These are phyloP conservation scores for Drosophila grimshawi DNA, from an alignment of 1,140 invertebrate genomes.

Conservation along the genomic window DNA sequence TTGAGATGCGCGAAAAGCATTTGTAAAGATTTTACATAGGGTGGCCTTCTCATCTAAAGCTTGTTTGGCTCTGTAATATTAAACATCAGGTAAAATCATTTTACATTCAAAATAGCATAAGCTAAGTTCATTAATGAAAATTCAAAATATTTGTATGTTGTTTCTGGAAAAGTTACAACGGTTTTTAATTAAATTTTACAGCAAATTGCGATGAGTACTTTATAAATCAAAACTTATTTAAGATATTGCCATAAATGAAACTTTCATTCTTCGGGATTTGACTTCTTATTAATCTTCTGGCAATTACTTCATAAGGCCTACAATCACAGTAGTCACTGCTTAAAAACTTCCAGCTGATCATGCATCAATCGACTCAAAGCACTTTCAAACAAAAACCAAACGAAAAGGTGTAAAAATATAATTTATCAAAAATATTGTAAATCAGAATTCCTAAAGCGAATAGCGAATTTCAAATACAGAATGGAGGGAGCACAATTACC, in stretches of 20 bases:
- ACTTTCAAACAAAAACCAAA: too few species aligned
- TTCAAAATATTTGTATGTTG: background rate
- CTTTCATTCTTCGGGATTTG: too few species aligned
- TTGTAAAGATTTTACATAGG: slow-evolving; percentile 13
- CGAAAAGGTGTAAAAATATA: too few species aligned
- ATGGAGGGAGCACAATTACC: slow-evolving; percentile 11
- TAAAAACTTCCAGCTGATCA: too few species aligned
- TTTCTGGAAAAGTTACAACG: background rate
- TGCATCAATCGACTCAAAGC: too few species aligned
- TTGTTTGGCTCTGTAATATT: background rate
- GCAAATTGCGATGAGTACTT: background rate
- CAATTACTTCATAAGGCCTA: too few species aligned
- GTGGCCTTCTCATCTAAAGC: background rate
- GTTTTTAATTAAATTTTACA: background rate
- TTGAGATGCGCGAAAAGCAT: slow-evolving; percentile 34
- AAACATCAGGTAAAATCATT: slow-evolving; percentile 17
- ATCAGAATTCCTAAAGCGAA: too few species aligned
- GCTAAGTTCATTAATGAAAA: background rate
- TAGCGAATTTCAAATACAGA: background rate
- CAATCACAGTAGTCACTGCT: too few species aligned
- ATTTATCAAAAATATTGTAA: too few species aligned
- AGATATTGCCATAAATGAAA: too few species aligned
- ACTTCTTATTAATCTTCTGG: too few species aligned
- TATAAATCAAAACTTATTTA: background rate
- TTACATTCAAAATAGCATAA: slow-evolving; percentile 4